Conservation (phyloP, 2,797 vertebrate genomes). For the Semaprochilodus insignis region DNA sequence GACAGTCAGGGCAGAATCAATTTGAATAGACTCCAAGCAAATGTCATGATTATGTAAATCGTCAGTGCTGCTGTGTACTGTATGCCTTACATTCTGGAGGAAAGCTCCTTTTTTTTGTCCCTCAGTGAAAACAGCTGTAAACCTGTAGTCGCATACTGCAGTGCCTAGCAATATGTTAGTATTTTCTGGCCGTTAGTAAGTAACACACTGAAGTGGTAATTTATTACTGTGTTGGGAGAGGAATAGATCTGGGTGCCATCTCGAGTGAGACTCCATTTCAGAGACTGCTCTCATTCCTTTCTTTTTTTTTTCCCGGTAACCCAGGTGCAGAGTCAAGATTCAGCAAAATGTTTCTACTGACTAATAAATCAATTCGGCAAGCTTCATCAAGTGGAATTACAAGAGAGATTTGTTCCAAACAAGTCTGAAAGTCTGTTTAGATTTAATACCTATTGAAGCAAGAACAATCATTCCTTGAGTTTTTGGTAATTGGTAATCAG, state of each 20-base stretch:
- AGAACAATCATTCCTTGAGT: conserved; percentile 25
- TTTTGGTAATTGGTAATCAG: not conserved
- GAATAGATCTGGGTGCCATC: conserved; percentile 41
- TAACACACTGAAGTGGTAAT: conserved; percentile 45
- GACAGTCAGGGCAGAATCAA: not conserved
- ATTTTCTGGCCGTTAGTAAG: conserved; percentile 36
- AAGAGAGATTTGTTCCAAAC: conserved; percentile 28
- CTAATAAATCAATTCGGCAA: conserved; percentile 47
- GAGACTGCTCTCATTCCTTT: not conserved
- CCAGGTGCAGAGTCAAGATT: conserved; percentile 24
- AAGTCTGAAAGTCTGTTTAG: conserved; percentile 33
- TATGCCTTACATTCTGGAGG: not conserved
- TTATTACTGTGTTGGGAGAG: conserved; percentile 37
- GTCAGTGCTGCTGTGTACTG: not conserved
- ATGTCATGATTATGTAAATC: conserved; percentile 23
- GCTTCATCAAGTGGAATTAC: conserved; percentile 28
- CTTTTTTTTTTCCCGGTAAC: conserved; percentile 6
- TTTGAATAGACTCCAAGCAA: conserved; percentile 23
- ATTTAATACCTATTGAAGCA: conserved; percentile 30
- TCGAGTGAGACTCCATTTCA: conserved; percentile 33
- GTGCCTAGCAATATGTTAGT: conserved; percentile 22
- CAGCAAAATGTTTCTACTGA: conserved; percentile 30
- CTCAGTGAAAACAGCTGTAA: conserved; percentile 17
- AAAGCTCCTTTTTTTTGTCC: not conserved
- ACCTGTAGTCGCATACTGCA: conserved; percentile 1